Evolutionary conservation across 2,888 invertebrate species (phyloP).

Genomic region (Nephrotoma flavescens): DNA sequence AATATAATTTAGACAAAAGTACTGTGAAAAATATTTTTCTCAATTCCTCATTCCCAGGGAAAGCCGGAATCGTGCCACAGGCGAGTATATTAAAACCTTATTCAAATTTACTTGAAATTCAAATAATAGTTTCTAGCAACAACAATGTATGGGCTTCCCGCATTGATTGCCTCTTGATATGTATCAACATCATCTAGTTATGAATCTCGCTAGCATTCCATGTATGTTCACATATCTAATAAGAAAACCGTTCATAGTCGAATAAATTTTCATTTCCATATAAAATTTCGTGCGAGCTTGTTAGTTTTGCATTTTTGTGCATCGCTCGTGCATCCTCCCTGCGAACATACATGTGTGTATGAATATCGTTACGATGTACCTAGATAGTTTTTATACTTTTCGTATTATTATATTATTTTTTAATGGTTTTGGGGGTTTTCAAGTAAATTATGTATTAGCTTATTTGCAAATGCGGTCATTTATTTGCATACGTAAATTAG

Average conservation of each 20-base stretch:
- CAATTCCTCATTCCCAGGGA: too few species aligned
- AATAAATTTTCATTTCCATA: background rate
- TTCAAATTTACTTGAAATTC: too few species aligned
- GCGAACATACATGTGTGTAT: background rate
- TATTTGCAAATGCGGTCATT: background rate
- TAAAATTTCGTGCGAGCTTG: background rate
- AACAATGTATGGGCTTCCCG: too few species aligned
- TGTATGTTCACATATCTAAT: too few species aligned
- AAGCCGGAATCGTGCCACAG: too few species aligned
- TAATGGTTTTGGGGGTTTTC: background rate
- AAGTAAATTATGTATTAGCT: slow-evolving; percentile 1
- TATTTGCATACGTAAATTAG: slow-evolving; percentile 1
- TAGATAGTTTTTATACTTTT: background rate
- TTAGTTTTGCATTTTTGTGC: background rate
- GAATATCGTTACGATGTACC: background rate
- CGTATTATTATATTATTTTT: background rate
- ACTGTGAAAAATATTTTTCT: too few species aligned
- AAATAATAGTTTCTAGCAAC: too few species aligned
- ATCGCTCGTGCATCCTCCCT: background rate
- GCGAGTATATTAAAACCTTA: too few species aligned
- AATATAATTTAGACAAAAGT: too few species aligned
- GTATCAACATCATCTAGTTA: too few species aligned
- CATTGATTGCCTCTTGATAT: too few species aligned
- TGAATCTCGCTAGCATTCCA: too few species aligned
- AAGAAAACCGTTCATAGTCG: background rate